phyloP scores from a whole-genome alignment of 1,140 invertebrate genomes.

The Drosophila repleta region DNA sequence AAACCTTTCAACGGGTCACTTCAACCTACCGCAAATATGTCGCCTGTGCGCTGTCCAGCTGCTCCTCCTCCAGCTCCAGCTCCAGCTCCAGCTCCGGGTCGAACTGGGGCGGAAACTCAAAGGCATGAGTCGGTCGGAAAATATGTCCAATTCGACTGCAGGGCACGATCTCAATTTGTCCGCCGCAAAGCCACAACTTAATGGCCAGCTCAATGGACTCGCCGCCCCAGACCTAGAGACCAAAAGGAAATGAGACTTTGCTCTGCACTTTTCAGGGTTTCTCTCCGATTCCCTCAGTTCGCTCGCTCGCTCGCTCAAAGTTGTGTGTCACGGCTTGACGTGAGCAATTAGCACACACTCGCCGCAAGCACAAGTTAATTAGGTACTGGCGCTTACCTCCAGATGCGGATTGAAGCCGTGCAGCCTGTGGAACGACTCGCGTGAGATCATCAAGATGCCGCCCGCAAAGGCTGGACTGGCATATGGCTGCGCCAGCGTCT shows the following conservation, averaged over 20 bases:
- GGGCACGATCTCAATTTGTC: slow-evolving; percentile 90
- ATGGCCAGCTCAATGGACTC: slow-evolving; percentile 99
- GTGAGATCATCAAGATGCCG: slow-evolving; percentile 90
- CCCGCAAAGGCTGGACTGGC: slow-evolving; percentile 91
- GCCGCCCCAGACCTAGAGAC: slow-evolving; percentile 95
- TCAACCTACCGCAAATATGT: slow-evolving; percentile 76
- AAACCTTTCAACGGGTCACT: slow-evolving; percentile 18
- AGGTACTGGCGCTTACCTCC: slow-evolving; percentile 54
- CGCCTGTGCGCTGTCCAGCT: slow-evolving; percentile 50
- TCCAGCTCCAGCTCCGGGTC: slow-evolving; percentile 41
- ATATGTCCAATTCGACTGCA: slow-evolving; percentile 94
- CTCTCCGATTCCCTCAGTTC: background rate
- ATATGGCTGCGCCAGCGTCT: slow-evolving; percentile 39
- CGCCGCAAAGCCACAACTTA: slow-evolving; percentile 91
- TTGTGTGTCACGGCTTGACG: slow-evolving; percentile 48
- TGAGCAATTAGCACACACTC: slow-evolving; percentile 60
- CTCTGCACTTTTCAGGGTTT: background rate
- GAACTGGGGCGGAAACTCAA: slow-evolving; percentile 88
- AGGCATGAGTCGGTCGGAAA: slow-evolving; percentile 90
- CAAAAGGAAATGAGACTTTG: slow-evolving; percentile 18
- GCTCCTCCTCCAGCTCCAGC: slow-evolving; percentile 3
- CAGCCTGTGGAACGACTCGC: slow-evolving; percentile 91
- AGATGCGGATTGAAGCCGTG: slow-evolving; percentile 91
- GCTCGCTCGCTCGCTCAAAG: no score
- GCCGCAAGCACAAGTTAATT: slow-evolving; percentile 57